phyloP scores from a whole-genome alignment of 1,140 invertebrate genomes.

The Drosophila nigromelanica region DNA sequence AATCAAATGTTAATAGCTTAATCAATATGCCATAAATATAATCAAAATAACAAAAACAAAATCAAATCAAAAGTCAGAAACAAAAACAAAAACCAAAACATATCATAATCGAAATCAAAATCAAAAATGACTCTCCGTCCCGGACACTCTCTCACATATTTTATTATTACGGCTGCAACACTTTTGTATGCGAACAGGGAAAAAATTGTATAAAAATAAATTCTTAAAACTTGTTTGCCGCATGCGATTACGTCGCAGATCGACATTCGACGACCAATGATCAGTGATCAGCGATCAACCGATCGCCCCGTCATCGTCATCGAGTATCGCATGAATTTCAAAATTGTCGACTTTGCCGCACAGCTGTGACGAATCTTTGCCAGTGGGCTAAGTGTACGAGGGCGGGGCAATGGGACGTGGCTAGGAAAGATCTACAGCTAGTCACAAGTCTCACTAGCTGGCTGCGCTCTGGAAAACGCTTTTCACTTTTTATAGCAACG shows the following conservation, averaged over 20 bases:
- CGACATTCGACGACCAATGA: conserved; percentile 43
- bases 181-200: conserved; percentile 65
- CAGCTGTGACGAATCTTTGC: conserved; percentile 74
- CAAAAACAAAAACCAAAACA: conserved; percentile 25
- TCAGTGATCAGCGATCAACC: conserved; percentile 48
- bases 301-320: conserved; percentile 49
- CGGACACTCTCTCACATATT: conserved; percentile 36
- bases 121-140: conserved; percentile 48
- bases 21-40: conserved; percentile 82
- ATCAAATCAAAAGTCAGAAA: conserved; percentile 16
- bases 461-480: conserved; percentile 50
- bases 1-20: conserved; percentile 82
- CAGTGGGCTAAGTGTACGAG: conserved; percentile 41
- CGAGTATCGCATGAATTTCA: conserved; percentile 74
- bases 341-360: conserved; percentile 64
- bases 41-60: conserved; percentile 23
- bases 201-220: conserved; percentile 75
- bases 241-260: conserved; percentile 74
- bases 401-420: conserved; percentile 39
- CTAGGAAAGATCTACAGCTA: conserved; percentile 30
- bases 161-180: conserved; percentile 59
- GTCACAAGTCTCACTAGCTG: conserved; percentile 28
- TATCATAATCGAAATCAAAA: conserved; percentile 35
- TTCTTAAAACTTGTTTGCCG: conserved; percentile 79
- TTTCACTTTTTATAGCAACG: conserved; percentile 78